Conservation (phyloP, 2,888 invertebrate species). For the Trichopria drosophilae region DNA sequence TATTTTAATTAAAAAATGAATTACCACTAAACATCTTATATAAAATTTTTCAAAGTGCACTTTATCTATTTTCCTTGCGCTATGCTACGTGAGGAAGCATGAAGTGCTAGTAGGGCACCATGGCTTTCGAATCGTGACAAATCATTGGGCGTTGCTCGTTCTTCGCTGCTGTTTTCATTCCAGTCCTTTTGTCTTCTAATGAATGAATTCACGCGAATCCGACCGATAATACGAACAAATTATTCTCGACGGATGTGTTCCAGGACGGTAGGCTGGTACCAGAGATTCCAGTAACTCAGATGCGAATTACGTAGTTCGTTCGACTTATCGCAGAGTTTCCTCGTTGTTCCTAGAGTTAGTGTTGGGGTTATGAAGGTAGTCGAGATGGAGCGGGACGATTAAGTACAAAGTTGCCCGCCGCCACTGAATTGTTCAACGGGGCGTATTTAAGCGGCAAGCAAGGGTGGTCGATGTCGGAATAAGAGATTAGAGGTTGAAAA, state of each 20-base stretch:
- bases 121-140: too few relatives aligned
- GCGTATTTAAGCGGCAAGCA: conserved; percentile 27
- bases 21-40: too few relatives aligned
- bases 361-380: conserved; percentile 37
- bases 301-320: conserved; percentile 41
- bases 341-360: conserved; percentile 37
- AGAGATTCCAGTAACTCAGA: conserved; percentile 33
- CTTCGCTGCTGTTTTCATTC: conserved; percentile 17
- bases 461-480: too few relatives aligned
- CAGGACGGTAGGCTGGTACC: conserved; percentile 3
- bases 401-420: conserved; percentile 34
- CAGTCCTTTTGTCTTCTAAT: conserved; percentile 23
- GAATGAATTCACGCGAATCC: conserved; percentile 35
- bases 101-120: too few relatives aligned
- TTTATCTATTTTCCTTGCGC: too few relatives aligned
- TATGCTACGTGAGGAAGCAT: too few relatives aligned
- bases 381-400: conserved; percentile 29
- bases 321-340: conserved; percentile 40
- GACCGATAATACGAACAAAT: conserved; percentile 31
- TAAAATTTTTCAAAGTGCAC: too few relatives aligned
- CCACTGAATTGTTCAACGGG: conserved; percentile 30
- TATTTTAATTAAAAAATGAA: too few relatives aligned
- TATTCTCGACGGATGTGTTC: conserved; percentile 18
- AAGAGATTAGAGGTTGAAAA: too few relatives aligned
- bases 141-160: too few relatives aligned